Evolutionary conservation across 2,113 vertebrate genomes (phyloP).

Genomic region (Marmota monax): DNA sequence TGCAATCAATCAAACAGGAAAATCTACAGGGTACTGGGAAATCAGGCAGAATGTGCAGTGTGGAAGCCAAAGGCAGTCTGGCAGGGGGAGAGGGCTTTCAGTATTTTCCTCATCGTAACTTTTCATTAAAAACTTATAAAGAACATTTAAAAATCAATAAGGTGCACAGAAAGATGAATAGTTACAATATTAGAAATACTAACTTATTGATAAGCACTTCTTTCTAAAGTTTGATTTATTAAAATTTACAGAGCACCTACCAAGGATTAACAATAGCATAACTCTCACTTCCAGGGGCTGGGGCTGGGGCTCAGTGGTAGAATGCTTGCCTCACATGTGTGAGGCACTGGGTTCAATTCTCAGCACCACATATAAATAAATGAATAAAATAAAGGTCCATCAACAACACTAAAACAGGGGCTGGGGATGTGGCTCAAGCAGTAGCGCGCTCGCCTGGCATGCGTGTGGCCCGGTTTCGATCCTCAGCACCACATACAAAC

Average conservation of each 20-base stretch:
- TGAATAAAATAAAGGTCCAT: too few relatives aligned
- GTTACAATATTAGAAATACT: neutral
- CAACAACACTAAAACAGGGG: too few relatives aligned
- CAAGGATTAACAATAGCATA: neutral
- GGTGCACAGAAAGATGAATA: neutral
- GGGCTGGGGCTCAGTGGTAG: too few relatives aligned
- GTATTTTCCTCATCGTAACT: neutral
- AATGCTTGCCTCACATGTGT: too few relatives aligned
- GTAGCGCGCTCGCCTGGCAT: too few relatives aligned
- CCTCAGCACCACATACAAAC: too few relatives aligned
- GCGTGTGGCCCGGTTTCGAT: too few relatives aligned
- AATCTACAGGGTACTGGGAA: neutral
- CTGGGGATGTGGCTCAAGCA: too few relatives aligned
- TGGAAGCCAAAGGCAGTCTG: neutral
- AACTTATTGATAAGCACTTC: neutral
- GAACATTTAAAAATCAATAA: constrained; percentile 21
- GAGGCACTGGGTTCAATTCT: too few relatives aligned
- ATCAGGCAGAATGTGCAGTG: neutral
- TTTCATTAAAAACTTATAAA: neutral
- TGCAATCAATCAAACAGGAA: neutral
- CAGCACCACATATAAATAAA: too few relatives aligned
- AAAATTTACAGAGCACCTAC: neutral
- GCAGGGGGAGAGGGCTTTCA: neutral
- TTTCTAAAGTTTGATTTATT: neutral
- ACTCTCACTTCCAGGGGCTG: neutral